phyloP scores from a whole-genome alignment of 2,888 invertebrate species.

The Amblyteles armatorius region DNA sequence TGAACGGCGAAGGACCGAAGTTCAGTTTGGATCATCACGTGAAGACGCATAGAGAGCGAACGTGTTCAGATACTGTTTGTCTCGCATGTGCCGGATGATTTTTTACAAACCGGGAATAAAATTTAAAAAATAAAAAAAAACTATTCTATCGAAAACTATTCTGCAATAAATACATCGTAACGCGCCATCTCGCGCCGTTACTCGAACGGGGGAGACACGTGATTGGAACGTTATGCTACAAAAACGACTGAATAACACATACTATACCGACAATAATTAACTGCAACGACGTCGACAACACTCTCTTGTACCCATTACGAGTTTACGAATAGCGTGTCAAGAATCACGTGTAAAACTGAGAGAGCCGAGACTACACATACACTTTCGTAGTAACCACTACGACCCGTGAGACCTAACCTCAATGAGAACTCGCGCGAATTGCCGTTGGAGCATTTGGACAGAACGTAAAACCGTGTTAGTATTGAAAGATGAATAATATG shows the following conservation, averaged over 20 bases:
- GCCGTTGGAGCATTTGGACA: background rate
- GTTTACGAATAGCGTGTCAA: too few relatives aligned
- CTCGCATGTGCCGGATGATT: background rate
- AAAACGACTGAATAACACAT: background rate
- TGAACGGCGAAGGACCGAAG: constrained; percentile 66
- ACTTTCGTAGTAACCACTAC: background rate
- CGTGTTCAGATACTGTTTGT: constrained; percentile 26
- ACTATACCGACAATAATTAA: background rate
- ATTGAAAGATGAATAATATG: background rate
- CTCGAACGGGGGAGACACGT: background rate
- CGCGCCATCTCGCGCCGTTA: constrained; percentile 2
- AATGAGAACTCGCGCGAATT: background rate
- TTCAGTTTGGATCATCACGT: constrained; percentile 64
- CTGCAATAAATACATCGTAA: background rate
- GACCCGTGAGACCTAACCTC: background rate
- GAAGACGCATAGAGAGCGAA: constrained; percentile 33
- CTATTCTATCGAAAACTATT: background rate
- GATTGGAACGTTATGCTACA: background rate
- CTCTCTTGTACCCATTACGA: background rate
- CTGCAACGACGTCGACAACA: background rate
- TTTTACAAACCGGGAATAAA: constrained; percentile 8
- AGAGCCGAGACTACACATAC: background rate
- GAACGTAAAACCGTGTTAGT: background rate
- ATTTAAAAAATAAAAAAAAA: background rate
- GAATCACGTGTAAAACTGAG: background rate